A percentile compares a stretch with the other conserved stretches of the same genome.
phyloP scores from a whole-genome alignment of 2,888 invertebrate genomes.

The Horisme vitalbata region DNA sequence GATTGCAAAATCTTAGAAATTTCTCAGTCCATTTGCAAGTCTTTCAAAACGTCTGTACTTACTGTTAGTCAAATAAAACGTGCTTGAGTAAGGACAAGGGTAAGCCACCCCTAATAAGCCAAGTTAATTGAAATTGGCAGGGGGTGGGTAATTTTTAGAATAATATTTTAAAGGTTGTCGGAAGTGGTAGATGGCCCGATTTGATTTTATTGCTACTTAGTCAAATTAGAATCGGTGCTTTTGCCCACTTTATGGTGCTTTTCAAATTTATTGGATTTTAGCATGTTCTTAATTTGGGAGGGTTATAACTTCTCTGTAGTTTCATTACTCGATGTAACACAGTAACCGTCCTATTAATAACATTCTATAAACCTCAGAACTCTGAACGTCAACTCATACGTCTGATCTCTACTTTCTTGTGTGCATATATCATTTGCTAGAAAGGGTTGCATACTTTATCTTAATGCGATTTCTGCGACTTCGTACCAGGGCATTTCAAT shows the following conservation, averaged over 20 bases:
- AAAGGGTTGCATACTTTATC: no score
- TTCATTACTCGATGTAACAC: no score
- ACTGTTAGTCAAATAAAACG: background rate
- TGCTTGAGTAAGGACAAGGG: slow-evolving; percentile 12
- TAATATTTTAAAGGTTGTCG: slow-evolving; percentile 24
- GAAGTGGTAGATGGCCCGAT: slow-evolving; percentile 10
- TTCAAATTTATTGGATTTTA: background rate
- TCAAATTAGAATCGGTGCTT: slow-evolving; percentile 3
- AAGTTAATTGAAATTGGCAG: slow-evolving; percentile 35
- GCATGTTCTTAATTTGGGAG: background rate
- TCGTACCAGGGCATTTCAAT: no score
- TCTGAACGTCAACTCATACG: no score
- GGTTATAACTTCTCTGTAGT: no score
- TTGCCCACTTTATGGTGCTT: background rate
- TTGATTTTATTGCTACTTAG: slow-evolving; percentile 17
- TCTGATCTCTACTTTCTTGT: no score
- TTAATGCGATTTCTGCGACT: no score
- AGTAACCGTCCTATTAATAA: no score
- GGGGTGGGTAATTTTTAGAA: slow-evolving; percentile 24
- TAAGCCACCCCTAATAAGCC: slow-evolving; percentile 29
- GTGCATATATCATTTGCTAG: no score
- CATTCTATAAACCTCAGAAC: no score
- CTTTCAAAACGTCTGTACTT: background rate
- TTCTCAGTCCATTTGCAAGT: no score
- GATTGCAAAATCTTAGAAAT: no score